Conservation (phyloP, 2,113 vertebrate species). For the Hiodon tergisus region DNA sequence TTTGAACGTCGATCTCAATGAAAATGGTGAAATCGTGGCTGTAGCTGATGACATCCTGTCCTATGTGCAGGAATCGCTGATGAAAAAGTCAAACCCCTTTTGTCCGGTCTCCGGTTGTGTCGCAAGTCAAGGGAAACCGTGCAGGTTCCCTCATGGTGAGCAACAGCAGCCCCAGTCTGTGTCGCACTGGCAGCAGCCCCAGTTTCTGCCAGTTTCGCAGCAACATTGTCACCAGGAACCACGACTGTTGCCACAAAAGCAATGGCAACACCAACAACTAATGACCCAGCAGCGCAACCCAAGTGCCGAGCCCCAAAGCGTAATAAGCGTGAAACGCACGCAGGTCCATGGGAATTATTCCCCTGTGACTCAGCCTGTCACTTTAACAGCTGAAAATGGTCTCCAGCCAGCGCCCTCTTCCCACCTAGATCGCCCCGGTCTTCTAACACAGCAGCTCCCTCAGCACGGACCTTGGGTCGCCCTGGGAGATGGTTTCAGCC, state of each 20-base stretch:
- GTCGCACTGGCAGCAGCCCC: slow-evolving; percentile 28
- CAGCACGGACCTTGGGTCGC: slow-evolving; percentile 33
- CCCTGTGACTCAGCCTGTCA: slow-evolving; percentile 47
- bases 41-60: slow-evolving; percentile 72
- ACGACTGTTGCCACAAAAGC: neutral
- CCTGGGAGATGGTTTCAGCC: slow-evolving; percentile 30
- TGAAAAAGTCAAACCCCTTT: slow-evolving; percentile 47
- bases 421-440: slow-evolving; percentile 46
- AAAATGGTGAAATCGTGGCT: slow-evolving; percentile 54
- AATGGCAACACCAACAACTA: neutral
- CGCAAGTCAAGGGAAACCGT: neutral
- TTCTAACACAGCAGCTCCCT: neutral
- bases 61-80: slow-evolving; percentile 71
- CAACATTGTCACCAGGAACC: neutral
- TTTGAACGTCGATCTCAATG: slow-evolving; percentile 57
- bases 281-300: neutral
- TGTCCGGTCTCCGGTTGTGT: slow-evolving; percentile 35
- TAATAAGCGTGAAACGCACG: slow-evolving; percentile 60
- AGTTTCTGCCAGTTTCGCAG: neutral
- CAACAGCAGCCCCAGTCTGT: slow-evolving; percentile 26
- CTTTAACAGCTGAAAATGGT: slow-evolving; percentile 37
- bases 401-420: slow-evolving; percentile 37
- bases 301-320: neutral
- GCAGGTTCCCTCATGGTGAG: too few species aligned
- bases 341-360: slow-evolving; percentile 59